Base-by-base conservation (phyloP, 2,888 invertebrate genomes). In the Hedya salicella region DNA sequence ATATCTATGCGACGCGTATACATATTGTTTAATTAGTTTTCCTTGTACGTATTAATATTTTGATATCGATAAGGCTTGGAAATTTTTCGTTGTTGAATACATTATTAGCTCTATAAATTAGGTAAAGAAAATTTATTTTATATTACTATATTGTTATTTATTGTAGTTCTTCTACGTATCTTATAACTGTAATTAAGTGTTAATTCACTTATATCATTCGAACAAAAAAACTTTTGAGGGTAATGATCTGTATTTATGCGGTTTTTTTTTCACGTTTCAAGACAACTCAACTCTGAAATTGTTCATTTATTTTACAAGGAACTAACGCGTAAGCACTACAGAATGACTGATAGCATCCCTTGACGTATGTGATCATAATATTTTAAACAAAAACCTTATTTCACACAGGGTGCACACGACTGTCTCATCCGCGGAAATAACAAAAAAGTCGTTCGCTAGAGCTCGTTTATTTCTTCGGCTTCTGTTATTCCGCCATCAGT, bases 371-470 rank as follows among this genome's bases (percentile, higher is more conserved):
- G 82, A 77, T 76, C 74, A 81, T 75, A 77, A 77, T 75, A 81
- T 80, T 80, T 66, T 80, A 77, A 80, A 80, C 80, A 81, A 83
- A 78, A 84, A 89, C 75, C 87, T 86, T 82, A 90, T 90, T 90
- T 91, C 91, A 91, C 91, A 87, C 79, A 80, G 76, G 80, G 79
- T 87, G 89, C 87, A 85, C 90, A 88, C 78, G 81, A 71, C 78
- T 85, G 81, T 82, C 82, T 84, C 81, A 83, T 85, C 83, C 85
- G 82, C 32, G 48, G 48, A 54, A 53, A 40, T 39, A 60, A 59
- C 25, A 14, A 60, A 30, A 59, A 54, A 40, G 30, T 53, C 40
- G 19, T 30, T 13, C 49, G 9, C 30, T 17, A 16, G 13, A 42
- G 19, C 54, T 32, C n/a, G 36, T 66, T 66, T 62, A 16, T 39